Percentiles rank a stretch among this genome's conserved stretches.
Evolutionary conservation across 2,113 vertebrate species (phyloP).

Genomic region (Nothocercus julius): DNA sequence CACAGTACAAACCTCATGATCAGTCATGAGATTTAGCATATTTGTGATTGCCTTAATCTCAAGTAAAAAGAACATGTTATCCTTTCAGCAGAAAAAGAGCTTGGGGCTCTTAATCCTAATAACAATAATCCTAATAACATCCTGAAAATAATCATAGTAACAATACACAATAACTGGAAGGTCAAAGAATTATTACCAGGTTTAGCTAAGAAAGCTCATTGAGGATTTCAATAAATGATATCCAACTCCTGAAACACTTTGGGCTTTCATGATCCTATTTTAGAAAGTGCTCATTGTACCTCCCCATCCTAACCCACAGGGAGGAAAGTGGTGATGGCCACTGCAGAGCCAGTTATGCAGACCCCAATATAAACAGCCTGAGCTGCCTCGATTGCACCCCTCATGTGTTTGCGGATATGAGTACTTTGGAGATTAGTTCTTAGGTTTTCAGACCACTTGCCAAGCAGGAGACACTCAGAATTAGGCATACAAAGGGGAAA

Average conservation of each 20-base stretch:
- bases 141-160: slow-evolving; percentile 29
- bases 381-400: not conserved
- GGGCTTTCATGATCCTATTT: not conserved
- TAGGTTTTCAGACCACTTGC: slow-evolving; percentile 6
- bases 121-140: not conserved
- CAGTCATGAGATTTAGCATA: not conserved
- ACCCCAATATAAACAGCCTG: not conserved
- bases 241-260: not conserved
- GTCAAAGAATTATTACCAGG: not conserved
- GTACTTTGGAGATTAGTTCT: not conserved
- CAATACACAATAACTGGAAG: not conserved
- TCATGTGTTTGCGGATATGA: not conserved
- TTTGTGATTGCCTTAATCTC: not conserved
- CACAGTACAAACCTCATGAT: not conserved
- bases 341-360: not conserved
- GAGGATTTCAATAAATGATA: not conserved
- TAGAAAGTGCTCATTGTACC: not conserved
- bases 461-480: slow-evolving; percentile 8
- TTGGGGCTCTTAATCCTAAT: not conserved
- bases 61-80: not conserved
- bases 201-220: not conserved
- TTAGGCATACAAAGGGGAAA: not conserved
- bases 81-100: not conserved
- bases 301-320: not conserved
- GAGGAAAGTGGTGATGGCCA: not conserved